Conservation (phyloP, 2,888 invertebrate species). For the Xestia ashworthii region DNA sequence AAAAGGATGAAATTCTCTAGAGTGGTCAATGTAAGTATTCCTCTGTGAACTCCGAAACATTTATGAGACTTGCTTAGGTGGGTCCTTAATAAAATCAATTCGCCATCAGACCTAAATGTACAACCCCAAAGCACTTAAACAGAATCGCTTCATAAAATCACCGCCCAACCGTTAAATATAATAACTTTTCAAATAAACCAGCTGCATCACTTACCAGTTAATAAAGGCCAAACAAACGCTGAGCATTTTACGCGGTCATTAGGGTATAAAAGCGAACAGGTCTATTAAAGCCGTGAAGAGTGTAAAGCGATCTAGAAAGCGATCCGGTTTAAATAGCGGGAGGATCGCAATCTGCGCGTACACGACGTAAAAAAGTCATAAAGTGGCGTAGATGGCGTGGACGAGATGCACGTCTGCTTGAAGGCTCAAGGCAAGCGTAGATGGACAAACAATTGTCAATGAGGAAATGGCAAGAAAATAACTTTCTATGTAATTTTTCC, state of each 20-base stretch:
- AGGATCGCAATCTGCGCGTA: constrained; percentile 83
- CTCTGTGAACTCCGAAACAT: background rate
- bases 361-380: constrained; percentile 85
- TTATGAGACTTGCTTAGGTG: background rate
- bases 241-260: constrained; percentile 84
- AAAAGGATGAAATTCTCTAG: constrained; percentile 20
- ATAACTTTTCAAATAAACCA: constrained; percentile 55
- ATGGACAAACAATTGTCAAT: background rate
- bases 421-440: background rate
- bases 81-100: background rate
- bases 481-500: background rate
- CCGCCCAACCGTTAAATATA: constrained; percentile 47
- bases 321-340: constrained; percentile 82
- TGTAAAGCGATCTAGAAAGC: constrained; percentile 85
- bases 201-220: constrained; percentile 60
- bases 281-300: constrained; percentile 84
- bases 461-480: background rate
- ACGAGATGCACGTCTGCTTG: constrained; percentile 63
- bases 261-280: constrained; percentile 83
- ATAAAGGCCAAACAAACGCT: constrained; percentile 65
- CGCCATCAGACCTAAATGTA: constrained; percentile 1
- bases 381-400: constrained; percentile 75
- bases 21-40: background rate
- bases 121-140: constrained; percentile 8
- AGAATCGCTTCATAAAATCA: constrained; percentile 47